Base-by-base conservation (phyloP, 1,140 invertebrate species). In the Trachelipus rathkii region DNA sequence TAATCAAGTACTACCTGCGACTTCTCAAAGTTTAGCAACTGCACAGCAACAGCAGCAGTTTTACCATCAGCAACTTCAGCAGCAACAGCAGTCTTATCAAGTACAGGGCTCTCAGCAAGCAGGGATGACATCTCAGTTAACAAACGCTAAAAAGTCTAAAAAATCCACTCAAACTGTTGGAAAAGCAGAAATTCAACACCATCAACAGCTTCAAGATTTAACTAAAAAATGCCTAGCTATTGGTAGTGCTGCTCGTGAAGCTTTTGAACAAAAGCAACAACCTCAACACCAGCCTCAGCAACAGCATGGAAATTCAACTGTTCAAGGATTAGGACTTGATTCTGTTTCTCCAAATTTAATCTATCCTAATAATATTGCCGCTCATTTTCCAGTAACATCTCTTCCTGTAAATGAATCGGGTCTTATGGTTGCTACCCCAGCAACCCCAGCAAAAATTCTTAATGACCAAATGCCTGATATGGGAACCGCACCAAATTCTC, bases 61-160 rank as follows among this genome's bases (percentile, higher is more conserved):
- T 53, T 50, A 78, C 21, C 70, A 71, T 15, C 69, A 71, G 23
- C 69, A 71, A 44, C 77, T 82, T 23, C 80, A 82, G 53, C 83
- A 83, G 68, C 83, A 84, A 67, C 82, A 84, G 44, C 82, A 83
- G 69, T 78, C 81, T 53, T 82, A 82, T 67, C 68, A 83, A 11
- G 82, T 81, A 2, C 82, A 71, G 5, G 68, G 81, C 33, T 81
- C 82, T 70, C 81, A 82, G 46, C 80, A 80, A 46, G 82, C 79
- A 21, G 44, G 19, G 11, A 13, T 60, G 19, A 60, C 50, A 15
- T 60, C 50, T 60, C 50, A 1, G 8, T 60, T 60, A 60, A 15
- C 50, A 3, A 60, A 60, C 8, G 50, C 50, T 15, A 60, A 60
- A 19, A 60, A 60, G 8, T 15, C 11, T 19, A 60, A 60, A 60